Base-by-base conservation (phyloP, 2,113 vertebrate species). In the Polypterus senegalus region DNA sequence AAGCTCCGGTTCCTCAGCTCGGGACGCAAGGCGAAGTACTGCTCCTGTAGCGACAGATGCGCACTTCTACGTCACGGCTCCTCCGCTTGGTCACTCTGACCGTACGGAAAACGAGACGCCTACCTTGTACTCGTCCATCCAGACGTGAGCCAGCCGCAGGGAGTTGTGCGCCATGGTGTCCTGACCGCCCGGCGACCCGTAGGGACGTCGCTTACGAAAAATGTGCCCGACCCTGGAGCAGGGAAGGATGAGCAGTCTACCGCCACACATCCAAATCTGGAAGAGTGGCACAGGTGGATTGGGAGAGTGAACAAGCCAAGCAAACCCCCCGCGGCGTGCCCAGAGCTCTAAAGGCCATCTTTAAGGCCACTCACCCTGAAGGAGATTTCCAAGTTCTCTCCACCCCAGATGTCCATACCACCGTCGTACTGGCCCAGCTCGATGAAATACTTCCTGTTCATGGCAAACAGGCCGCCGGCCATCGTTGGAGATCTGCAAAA, bases 361-460 rank as follows among this genome's bases (percentile, higher is more conserved):
- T n/a, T n/a, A n/a, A n/a, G n/a, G 3, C 27, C 61, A 6, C 60
- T 83, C 85, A 98, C 94, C 86, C 96, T 86, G 71, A 98, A 98
- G 48, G 96, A 98, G 71, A 98, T 95, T 71, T 98, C 96, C 74
- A 98, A 76, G 69, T 98, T 98, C 61, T 98, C 96, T 57, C 96
- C 96, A 59, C 96, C 96, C 96, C 96, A 98, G 77, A 98, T 97
- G 72, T 98, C 92, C 96, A 98, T 98, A 70, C 96, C 94, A 0
- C 86, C 84, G 57, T 98, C 96, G 1, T 98, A 98, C 63, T 93
- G 90, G 6, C 96, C 96, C 0, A 98, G 88, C 27, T 94, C 91
- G 1, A 77, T 86, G 47, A 98, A 98, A 65, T 96, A 98, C 64
- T 84, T 82, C n/a, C 92, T 86, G 71, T 94, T 80, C 88, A 98